Evolutionary conservation across 2,888 invertebrate genomes (phyloP).

Genomic region (Volucella bombylans): DNA sequence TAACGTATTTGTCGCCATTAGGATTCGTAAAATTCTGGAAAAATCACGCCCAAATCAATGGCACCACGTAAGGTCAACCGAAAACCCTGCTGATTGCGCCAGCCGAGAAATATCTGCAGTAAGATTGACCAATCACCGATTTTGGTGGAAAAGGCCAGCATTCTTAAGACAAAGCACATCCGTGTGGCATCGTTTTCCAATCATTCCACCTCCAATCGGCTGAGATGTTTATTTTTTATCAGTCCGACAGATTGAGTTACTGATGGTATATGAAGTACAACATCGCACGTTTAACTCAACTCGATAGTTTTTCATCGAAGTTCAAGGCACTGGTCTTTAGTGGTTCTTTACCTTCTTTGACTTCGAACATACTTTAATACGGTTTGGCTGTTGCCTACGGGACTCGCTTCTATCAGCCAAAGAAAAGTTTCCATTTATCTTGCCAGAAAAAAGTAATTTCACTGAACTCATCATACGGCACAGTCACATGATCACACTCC

Average conservation of each 20-base stretch:
- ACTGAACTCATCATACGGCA: not conserved
- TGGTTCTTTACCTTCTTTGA: not conserved
- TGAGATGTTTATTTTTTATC: too few relatives aligned
- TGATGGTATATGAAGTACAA: not conserved
- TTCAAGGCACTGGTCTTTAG: not conserved
- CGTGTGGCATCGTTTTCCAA: too few relatives aligned
- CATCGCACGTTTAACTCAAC: too few relatives aligned
- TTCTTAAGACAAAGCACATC: too few relatives aligned
- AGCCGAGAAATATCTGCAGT: not conserved
- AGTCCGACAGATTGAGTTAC: not conserved
- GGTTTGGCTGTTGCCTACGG: not conserved
- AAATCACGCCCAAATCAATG: not conserved
- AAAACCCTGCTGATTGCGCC: conserved; percentile 1
- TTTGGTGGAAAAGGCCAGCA: not conserved
- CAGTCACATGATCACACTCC: not conserved
- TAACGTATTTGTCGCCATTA: not conserved
- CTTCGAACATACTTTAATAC: not conserved
- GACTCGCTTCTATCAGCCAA: not conserved
- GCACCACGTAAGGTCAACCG: not conserved
- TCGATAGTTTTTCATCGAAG: too few relatives aligned
- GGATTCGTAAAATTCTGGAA: not conserved
- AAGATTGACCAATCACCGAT: not conserved
- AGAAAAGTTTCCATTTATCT: too few relatives aligned
- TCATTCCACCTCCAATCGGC: too few relatives aligned
- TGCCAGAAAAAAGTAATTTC: too few relatives aligned